phyloP scores from a whole-genome alignment of 2,113 vertebrate species.

The Notarius quadriscutis region DNA sequence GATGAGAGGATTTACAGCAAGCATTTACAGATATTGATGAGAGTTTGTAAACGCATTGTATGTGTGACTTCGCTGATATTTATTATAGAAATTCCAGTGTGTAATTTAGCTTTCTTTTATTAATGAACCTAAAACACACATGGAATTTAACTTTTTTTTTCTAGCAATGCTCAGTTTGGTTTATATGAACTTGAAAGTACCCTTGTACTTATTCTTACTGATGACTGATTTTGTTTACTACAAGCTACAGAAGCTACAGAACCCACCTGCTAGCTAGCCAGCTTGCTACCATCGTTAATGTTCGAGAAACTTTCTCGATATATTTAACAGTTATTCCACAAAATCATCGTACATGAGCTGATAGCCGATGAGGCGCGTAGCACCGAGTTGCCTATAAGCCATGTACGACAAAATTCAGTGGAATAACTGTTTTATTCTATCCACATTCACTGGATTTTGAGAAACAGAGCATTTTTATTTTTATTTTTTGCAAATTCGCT shows the following conservation, averaged over 20 bases:
- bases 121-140: background rate
- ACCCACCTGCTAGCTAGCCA: background rate
- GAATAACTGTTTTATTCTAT: too few species aligned
- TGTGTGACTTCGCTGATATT: background rate
- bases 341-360: too few species aligned
- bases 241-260: background rate
- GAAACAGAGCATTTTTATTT: too few species aligned
- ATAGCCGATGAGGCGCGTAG: too few species aligned
- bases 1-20: background rate
- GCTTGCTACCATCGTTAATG: background rate
- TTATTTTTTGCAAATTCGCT: too few species aligned
- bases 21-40: conserved; percentile 10
- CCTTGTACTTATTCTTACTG: background rate
- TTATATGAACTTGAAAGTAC: background rate
- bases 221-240: too few species aligned
- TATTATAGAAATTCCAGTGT: background rate
- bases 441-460: too few species aligned
- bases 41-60: background rate
- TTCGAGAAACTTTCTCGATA: background rate
- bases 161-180: background rate
- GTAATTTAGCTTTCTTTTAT: background rate
- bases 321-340: too few species aligned
- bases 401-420: too few species aligned
- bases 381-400: too few species aligned
- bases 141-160: background rate